phyloP scores from a whole-genome alignment of 2,113 vertebrate genomes.

The Sorex fumeus region DNA sequence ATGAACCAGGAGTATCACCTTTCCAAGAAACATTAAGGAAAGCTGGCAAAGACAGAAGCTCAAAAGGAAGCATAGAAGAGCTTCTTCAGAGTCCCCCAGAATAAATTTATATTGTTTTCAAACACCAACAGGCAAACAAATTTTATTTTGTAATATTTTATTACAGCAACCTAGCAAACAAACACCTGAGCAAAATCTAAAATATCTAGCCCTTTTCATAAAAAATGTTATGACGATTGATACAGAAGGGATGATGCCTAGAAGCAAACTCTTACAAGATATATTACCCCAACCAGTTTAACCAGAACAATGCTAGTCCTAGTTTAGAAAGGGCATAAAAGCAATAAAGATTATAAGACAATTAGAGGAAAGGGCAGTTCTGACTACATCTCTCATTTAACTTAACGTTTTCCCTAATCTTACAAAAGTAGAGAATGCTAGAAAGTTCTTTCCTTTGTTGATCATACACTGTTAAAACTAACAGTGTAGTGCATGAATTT shows the following conservation, averaged over 20 bases:
- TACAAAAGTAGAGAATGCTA: not conserved
- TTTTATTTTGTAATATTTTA: not conserved
- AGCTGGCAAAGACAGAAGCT: not conserved
- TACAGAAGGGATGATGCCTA: not conserved
- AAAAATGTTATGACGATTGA: not conserved
- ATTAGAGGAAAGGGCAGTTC: not conserved
- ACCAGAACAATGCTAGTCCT: not conserved
- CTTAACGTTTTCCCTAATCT: conserved; percentile 7
- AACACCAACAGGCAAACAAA: not conserved
- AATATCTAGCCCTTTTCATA: not conserved
- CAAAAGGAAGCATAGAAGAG: not conserved
- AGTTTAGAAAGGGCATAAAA: not conserved
- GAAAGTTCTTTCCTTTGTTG: not conserved
- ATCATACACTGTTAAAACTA: not conserved
- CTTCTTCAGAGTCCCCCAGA: not conserved
- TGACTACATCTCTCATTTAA: not conserved
- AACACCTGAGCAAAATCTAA: conserved; percentile 3
- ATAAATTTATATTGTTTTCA: not conserved
- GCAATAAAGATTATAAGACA: not conserved
- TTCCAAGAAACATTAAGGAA: not conserved
- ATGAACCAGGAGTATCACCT: not conserved
- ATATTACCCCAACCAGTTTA: not conserved
- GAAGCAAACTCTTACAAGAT: not conserved
- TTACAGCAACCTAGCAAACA: conserved; percentile 20
- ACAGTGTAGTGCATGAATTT: not conserved